Evolutionary conservation across 2,888 invertebrate genomes (phyloP).

Genomic region (Calameuta idolon): DNA sequence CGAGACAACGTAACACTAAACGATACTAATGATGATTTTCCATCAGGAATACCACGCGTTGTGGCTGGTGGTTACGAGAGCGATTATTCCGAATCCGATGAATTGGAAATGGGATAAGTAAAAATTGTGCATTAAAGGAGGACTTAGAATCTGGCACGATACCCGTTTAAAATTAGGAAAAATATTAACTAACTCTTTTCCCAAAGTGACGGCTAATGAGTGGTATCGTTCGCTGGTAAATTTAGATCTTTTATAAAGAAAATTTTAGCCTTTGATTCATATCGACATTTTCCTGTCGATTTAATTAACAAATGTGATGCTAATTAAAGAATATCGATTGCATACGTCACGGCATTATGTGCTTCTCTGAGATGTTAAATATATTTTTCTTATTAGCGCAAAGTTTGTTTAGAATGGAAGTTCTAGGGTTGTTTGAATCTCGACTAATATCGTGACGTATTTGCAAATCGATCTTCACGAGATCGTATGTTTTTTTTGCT

Average conservation of each 20-base stretch:
- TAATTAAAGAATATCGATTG: not conserved
- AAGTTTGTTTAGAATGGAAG: not conserved
- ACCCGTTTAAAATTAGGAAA: not conserved
- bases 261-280: not conserved
- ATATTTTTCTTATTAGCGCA: not conserved
- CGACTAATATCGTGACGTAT: not conserved
- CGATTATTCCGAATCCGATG: conserved; percentile 41
- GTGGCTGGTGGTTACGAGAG: conserved; percentile 48
- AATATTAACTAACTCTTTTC: not conserved
- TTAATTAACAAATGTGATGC: not conserved
- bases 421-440: not conserved
- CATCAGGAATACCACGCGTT: not conserved
- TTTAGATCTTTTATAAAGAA: not conserved
- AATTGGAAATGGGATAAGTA: conserved; percentile 30
- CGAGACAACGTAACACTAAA: not conserved
- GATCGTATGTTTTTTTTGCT: not conserved
- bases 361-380: not conserved
- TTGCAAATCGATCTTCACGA: not conserved
- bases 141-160: not conserved
- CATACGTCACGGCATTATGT: not conserved
- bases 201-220: not conserved
- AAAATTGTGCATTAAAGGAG: not conserved
- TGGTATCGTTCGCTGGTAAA: not conserved
- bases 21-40: not conserved
- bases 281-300: not conserved